A percentile compares a stretch with the other conserved stretches of the same genome.
phyloP scores from a whole-genome alignment of 1,140 invertebrate species.

The Cryptotermes secundus region DNA sequence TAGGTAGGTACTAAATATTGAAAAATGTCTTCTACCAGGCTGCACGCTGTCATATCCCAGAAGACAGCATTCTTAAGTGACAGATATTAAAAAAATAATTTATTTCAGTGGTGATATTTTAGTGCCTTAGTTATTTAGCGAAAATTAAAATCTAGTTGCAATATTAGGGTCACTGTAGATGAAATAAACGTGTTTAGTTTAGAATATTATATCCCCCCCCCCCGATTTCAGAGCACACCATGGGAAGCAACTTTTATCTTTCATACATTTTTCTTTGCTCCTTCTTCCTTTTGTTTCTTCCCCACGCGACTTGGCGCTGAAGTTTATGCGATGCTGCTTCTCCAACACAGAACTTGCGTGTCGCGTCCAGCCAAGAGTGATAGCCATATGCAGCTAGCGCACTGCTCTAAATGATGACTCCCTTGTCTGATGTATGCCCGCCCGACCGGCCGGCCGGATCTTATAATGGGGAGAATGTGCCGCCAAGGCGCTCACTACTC shows the following conservation, averaged over 20 bases:
- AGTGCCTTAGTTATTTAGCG: too few relatives aligned
- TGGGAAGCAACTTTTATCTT: background rate
- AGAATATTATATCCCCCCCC: background rate
- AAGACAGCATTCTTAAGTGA: too few relatives aligned
- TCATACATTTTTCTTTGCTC: background rate
- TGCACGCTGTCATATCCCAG: too few relatives aligned
- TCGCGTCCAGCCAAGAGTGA: constrained; percentile 4
- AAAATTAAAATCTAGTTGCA: background rate
- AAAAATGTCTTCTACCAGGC: too few relatives aligned
- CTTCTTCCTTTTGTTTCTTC: background rate
- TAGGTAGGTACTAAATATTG: too few relatives aligned
- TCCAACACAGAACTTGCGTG: background rate
- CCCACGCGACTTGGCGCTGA: background rate
- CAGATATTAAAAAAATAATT: too few relatives aligned
- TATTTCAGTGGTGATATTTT: too few relatives aligned
- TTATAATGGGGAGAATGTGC: background rate
- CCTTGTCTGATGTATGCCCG: background rate
- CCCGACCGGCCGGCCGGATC: background rate
- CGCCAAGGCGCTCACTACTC: background rate
- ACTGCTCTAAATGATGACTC: background rate
- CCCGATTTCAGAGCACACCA: background rate
- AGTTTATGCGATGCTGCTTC: constrained; percentile 1
- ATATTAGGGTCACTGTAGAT: background rate
- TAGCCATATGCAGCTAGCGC: background rate
- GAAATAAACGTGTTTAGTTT: background rate